Evolutionary conservation across 2,888 invertebrate species (phyloP).

Genomic region (Aphrophora alni): DNA sequence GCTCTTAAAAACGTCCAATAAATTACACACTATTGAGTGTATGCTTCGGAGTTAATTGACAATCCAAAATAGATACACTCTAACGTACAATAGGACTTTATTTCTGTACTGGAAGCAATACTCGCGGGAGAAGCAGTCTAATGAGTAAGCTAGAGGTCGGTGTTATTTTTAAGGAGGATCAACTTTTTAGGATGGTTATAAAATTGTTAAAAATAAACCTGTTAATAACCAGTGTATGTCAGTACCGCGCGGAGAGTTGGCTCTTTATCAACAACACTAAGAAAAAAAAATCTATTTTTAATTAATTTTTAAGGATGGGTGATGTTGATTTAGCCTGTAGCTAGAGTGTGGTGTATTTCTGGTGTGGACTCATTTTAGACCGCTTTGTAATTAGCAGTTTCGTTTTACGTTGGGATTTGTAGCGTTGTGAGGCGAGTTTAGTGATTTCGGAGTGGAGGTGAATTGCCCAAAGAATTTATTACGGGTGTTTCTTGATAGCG

Average conservation of each 20-base stretch:
- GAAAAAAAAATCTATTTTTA: conserved; percentile 32
- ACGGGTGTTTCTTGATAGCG: too few species aligned
- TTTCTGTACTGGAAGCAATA: neutral
- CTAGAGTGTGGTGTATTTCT: neutral
- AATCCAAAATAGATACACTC: neutral
- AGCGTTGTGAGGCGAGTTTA: neutral
- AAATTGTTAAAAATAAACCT: conserved; percentile 32
- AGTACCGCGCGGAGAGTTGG: neutral
- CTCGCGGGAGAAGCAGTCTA: neutral
- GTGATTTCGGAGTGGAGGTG: too few species aligned
- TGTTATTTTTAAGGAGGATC: conserved; percentile 20
- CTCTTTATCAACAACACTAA: neutral
- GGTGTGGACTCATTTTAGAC: neutral
- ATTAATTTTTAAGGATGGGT: conserved; percentile 34
- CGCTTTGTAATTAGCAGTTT: neutral
- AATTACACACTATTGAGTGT: neutral
- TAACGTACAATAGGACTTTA: neutral
- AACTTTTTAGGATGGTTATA: conserved; percentile 33
- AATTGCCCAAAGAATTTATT: too few species aligned
- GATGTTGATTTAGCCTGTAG: conserved; percentile 33
- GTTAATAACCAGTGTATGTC: conserved; percentile 30
- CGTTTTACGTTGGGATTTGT: neutral
- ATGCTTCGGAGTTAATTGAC: neutral
- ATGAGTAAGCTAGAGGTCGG: neutral
- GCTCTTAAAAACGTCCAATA: neutral